Percentiles rank a stretch among this genome's conserved stretches.
phyloP scores from a whole-genome alignment of 2,113 vertebrate genomes.

The Anoplopoma fimbria region DNA sequence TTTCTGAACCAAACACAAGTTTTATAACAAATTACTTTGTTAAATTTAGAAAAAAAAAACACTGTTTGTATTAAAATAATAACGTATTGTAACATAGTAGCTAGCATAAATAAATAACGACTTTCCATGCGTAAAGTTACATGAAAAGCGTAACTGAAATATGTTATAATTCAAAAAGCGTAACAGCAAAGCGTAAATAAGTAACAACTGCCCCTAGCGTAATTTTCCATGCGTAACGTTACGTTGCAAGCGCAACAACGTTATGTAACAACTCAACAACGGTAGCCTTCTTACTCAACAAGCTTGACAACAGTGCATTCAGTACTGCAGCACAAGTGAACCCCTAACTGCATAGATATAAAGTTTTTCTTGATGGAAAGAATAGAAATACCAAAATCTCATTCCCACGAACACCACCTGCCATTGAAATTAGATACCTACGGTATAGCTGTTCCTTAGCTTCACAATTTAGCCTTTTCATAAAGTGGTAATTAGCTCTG shows the following conservation, averaged over 20 bases:
- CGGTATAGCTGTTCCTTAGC: not conserved
- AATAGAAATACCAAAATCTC: no score
- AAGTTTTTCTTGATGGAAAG: no score
- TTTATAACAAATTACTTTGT: not conserved
- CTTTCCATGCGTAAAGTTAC: not conserved
- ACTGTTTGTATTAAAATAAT: not conserved
- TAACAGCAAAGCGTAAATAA: not conserved
- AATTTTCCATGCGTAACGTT: not conserved
- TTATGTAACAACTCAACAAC: no score
- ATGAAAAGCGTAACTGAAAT: not conserved
- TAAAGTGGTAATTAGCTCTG: constrained; percentile 10
- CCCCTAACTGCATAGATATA: no score
- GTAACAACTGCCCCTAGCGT: not conserved
- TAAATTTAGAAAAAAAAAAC: not conserved
- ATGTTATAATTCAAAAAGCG: not conserved
- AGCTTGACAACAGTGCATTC: not conserved
- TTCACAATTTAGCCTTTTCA: not conserved
- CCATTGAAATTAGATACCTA: not conserved
- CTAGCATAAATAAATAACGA: not conserved
- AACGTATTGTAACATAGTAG: not conserved
- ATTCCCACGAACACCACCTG: no score
- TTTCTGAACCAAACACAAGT: not conserved
- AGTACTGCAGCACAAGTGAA: not conserved
- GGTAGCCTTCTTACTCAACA: no score
- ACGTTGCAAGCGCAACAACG: not conserved